phyloP scores from a whole-genome alignment of 2,888 invertebrate species.

The Bugulina stolonifera region DNA sequence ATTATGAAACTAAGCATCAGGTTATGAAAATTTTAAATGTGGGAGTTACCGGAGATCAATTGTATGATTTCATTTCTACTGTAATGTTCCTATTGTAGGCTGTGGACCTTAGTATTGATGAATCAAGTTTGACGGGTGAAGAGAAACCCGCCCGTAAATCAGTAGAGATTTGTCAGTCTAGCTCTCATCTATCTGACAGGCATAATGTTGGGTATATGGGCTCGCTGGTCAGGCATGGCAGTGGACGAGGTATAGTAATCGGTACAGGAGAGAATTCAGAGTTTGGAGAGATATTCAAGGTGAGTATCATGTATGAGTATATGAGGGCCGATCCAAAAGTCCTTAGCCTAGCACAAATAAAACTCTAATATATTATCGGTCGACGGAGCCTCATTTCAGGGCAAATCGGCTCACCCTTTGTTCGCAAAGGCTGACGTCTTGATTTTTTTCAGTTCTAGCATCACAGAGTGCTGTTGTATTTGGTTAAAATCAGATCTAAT shows the following conservation, averaged over 20 bases:
- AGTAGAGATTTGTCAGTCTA: constrained; percentile 42
- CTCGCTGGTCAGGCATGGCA: constrained; percentile 88
- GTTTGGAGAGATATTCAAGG: constrained; percentile 92
- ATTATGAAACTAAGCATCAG: too few species aligned
- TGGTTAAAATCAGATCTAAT: too few species aligned
- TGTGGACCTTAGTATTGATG: constrained; percentile 87
- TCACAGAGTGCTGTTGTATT: too few species aligned
- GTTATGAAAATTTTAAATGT: too few species aligned
- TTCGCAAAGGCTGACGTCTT: too few species aligned
- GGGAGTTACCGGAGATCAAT: neutral
- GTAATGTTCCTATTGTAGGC: too few species aligned
- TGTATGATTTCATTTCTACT: constrained; percentile 20
- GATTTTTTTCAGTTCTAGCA: too few species aligned
- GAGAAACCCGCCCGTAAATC: constrained; percentile 75
- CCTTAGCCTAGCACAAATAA: too few species aligned
- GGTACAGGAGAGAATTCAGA: constrained; percentile 94
- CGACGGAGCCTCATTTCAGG: too few species aligned
- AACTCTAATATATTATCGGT: too few species aligned
- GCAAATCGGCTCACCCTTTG: too few species aligned
- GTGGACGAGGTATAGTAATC: constrained; percentile 95
- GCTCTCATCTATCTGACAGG: constrained; percentile 41
- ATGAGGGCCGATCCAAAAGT: too few species aligned
- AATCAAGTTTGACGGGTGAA: constrained; percentile 97
- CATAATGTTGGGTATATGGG: constrained; percentile 94
- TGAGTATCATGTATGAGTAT: neutral